Conservation (phyloP, 2,888 invertebrate genomes). For the Cheilosia pagana region DNA sequence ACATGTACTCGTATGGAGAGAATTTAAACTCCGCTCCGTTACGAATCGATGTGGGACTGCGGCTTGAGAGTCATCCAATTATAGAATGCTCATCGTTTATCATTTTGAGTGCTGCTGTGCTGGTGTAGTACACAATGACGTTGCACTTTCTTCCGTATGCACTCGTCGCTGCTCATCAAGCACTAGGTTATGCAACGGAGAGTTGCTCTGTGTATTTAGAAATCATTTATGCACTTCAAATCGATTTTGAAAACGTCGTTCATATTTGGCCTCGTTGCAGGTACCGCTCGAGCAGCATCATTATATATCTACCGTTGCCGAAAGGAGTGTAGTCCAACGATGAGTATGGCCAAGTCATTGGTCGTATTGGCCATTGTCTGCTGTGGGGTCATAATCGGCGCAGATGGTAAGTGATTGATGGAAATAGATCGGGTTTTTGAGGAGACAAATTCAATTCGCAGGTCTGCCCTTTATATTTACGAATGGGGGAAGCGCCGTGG, state of each 20-base stretch:
- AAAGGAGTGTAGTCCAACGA: conserved; percentile 33
- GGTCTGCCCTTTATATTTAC: conserved; percentile 80
- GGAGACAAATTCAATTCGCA: conserved; percentile 49
- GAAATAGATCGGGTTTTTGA: neutral
- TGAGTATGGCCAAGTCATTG: conserved; percentile 64
- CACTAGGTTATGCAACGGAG: conserved; percentile 59
- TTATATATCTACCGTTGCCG: conserved; percentile 38
- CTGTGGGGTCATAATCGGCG: conserved; percentile 40
- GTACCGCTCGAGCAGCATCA: conserved; percentile 36
- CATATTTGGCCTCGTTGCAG: conserved; percentile 56
- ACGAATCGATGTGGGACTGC: conserved; percentile 40
- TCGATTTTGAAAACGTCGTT: conserved; percentile 51
- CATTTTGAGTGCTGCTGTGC: conserved; percentile 11
- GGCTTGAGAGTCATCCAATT: conserved; percentile 25
- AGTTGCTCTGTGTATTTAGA: conserved; percentile 21
- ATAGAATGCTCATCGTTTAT: conserved; percentile 45
- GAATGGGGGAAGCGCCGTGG: conserved; percentile 78
- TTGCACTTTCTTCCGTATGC: conserved; percentile 56
- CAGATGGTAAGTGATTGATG: conserved; percentile 55
- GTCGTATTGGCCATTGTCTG: conserved; percentile 71
- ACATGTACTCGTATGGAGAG: neutral
- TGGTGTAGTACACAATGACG: conserved; percentile 44
- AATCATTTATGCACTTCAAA: conserved; percentile 44
- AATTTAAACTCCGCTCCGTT: conserved; percentile 61
- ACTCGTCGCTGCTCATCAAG: conserved; percentile 18